These are phyloP conservation scores for Pogonocichla stellata DNA, from an alignment of 2,113 vertebrate genomes.

Conservation along the genomic window DNA sequence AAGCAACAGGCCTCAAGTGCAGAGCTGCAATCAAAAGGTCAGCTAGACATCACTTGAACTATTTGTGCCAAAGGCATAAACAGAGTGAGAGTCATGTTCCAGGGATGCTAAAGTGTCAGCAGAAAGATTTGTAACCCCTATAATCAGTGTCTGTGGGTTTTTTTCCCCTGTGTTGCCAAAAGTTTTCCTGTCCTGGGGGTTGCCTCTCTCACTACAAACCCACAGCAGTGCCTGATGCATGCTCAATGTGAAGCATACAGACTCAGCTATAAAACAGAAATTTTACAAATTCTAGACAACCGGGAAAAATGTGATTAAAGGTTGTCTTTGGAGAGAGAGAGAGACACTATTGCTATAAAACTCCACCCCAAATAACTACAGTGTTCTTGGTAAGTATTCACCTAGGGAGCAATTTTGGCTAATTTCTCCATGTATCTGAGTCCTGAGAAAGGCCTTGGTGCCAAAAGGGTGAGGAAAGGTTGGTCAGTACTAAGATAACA, in stretches of 20 bases:
- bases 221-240: not conserved
- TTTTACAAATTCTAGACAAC: not conserved
- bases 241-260: not conserved
- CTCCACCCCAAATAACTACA: not conserved
- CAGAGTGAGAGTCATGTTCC: not conserved
- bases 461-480: not conserved
- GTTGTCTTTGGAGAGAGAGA: not conserved
- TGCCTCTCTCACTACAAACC: not conserved
- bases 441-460: not conserved
- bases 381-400: not conserved
- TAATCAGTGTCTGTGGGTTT: fast-evolving
- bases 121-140: not conserved
- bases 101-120: not conserved
- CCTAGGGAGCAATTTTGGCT: not conserved
- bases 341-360: not conserved
- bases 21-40: not conserved
- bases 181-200: not conserved
- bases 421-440: not conserved
- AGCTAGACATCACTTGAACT: not conserved
- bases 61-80: not conserved
- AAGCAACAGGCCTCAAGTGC: not conserved
- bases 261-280: not conserved
- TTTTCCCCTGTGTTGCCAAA: not conserved
- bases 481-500: not conserved
- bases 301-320: not conserved